phyloP scores from a whole-genome alignment of 2,888 invertebrate genomes.

The Toxonevra muliebris region DNA sequence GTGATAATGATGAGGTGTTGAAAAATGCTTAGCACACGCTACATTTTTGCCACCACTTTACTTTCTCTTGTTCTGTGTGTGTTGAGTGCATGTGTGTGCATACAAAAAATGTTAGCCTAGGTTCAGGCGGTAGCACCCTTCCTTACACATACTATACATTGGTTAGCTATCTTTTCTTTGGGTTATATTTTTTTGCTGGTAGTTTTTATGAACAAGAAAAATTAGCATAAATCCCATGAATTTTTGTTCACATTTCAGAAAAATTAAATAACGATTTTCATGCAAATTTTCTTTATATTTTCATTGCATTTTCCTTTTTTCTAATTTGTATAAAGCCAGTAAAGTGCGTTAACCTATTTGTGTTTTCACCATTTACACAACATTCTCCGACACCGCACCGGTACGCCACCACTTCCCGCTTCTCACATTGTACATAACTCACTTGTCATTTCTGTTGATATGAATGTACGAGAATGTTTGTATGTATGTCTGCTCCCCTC shows the following conservation, averaged over 20 bases:
- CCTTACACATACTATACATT: not conserved
- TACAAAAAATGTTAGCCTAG: not conserved
- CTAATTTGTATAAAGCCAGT: not conserved
- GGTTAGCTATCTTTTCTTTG: too few relatives aligned
- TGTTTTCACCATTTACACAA: conserved; percentile 12
- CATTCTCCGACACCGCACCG: not conserved
- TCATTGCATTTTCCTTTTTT: conserved; percentile 5
- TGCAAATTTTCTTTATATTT: not conserved
- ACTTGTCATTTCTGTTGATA: conserved; percentile 9
- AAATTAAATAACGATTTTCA: not conserved
- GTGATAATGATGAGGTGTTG: too few relatives aligned
- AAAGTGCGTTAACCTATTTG: conserved; percentile 41
- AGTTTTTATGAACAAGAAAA: too few relatives aligned
- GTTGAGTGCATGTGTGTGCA: too few relatives aligned
- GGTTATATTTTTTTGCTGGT: too few relatives aligned
- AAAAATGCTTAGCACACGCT: too few relatives aligned
- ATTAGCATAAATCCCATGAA: not conserved
- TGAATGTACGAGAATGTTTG: conserved; percentile 30
- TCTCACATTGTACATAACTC: too few relatives aligned
- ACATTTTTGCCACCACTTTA: too few relatives aligned
- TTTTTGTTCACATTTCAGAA: not conserved
- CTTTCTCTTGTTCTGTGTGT: not conserved
- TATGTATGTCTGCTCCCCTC: too few relatives aligned
- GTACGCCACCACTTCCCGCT: conserved; percentile 24
- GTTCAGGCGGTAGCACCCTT: not conserved